Percentiles rank a stretch among this genome's conserved stretches.
phyloP scores from a whole-genome alignment of 1,140 invertebrate genomes.

The Oscheius sp. region DNA sequence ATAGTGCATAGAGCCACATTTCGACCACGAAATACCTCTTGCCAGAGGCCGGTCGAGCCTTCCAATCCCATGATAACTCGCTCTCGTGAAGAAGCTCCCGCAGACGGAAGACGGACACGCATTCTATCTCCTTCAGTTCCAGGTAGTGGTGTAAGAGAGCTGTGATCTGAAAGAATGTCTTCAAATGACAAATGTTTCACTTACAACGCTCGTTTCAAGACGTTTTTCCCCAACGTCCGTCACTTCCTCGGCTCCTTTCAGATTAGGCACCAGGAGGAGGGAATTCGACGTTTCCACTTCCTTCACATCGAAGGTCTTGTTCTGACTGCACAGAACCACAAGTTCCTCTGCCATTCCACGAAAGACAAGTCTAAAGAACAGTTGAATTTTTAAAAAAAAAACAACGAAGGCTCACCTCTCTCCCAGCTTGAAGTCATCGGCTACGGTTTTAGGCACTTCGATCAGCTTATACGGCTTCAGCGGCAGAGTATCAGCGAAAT shows the following conservation, averaged over 20 bases:
- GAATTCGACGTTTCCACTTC: slow-evolving; percentile 8
- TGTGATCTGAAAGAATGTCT: neutral
- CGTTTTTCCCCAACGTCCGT: neutral
- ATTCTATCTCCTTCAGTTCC: neutral
- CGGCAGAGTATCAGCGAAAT: neutral
- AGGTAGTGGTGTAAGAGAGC: neutral
- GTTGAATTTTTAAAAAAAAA: neutral
- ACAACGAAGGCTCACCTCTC: neutral
- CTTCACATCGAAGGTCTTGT: slow-evolving; percentile 10
- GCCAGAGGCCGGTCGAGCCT: neutral
- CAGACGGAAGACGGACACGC: neutral
- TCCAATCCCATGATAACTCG: neutral
- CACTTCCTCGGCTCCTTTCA: neutral
- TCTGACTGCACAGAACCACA: neutral
- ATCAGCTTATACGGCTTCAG: neutral
- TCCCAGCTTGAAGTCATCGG: neutral
- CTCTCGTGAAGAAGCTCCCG: slow-evolving; percentile 3
- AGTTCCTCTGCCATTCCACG: neutral
- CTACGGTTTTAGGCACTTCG: neutral
- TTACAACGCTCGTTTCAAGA: neutral
- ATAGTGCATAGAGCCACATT: neutral
- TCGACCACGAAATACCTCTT: neutral
- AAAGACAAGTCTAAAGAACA: slow-evolving; percentile 6
- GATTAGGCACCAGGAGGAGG: neutral
- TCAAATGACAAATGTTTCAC: neutral